Percentiles rank a stretch among this genome's conserved stretches.
Conservation (phyloP, 2,113 vertebrate genomes). For the Kobus ellipsiprymnus region DNA sequence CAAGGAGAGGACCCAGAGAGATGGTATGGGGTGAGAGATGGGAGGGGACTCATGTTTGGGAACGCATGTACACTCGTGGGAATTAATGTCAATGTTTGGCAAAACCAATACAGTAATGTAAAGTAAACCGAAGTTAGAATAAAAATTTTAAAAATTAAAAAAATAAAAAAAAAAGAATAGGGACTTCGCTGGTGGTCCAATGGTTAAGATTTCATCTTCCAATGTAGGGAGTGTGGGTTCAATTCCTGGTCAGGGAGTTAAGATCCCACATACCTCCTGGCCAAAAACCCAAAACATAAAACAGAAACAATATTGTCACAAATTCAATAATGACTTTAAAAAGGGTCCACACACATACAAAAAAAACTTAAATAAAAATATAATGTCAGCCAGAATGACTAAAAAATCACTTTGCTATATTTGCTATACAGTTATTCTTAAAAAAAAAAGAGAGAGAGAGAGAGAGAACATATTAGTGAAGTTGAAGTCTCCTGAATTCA, state of each 20-base stretch:
- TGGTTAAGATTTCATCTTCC: background rate
- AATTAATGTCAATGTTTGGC: too few relatives aligned
- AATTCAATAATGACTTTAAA: background rate
- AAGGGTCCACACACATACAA: background rate
- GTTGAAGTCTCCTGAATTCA: background rate
- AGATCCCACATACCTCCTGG: background rate
- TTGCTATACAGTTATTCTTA: background rate
- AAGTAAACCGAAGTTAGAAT: too few relatives aligned
- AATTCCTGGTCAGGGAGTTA: background rate
- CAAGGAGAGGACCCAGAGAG: too few relatives aligned
- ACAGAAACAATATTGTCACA: background rate
- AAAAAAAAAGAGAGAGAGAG: rapidly evolving
- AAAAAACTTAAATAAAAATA: background rate
- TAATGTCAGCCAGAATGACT: background rate
- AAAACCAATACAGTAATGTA: too few relatives aligned
- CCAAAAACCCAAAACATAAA: background rate
- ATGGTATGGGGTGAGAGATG: too few relatives aligned
- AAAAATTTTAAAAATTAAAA: too few relatives aligned
- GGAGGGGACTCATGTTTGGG: too few relatives aligned
- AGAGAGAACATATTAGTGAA: background rate
- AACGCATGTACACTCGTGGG: too few relatives aligned
- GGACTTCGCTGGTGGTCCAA: background rate
- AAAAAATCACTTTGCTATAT: background rate
- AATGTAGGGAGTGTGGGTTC: background rate
- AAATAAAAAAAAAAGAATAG: background rate